phyloP scores from a whole-genome alignment of 2,797 vertebrate genomes.

The Acanthornis magna region DNA sequence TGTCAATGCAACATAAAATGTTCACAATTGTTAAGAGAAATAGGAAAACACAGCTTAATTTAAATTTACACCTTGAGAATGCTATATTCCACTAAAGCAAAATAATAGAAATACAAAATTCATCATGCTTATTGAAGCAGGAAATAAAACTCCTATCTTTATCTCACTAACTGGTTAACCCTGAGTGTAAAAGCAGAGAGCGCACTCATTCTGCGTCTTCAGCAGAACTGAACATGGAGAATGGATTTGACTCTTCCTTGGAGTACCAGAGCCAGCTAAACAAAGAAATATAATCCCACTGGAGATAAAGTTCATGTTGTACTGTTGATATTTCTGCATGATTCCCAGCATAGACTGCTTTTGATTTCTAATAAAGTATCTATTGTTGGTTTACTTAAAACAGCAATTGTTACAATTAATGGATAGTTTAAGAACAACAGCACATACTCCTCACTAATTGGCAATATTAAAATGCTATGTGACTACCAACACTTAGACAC shows the following conservation, averaged over 20 bases:
- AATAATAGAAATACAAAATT: not conserved
- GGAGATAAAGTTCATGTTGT: not conserved
- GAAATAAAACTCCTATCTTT: not conserved
- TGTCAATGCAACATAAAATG: not conserved
- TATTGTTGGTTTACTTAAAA: not conserved
- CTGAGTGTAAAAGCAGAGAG: not conserved
- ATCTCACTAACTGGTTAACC: not conserved
- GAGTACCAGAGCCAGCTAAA: not conserved
- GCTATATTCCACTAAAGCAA: not conserved
- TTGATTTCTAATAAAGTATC: not conserved
- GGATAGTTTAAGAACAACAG: not conserved
- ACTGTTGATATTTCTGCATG: not conserved
- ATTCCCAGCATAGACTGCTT: not conserved
- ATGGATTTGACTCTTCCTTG: not conserved
- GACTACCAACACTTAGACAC: not conserved
- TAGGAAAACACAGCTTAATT: not conserved
- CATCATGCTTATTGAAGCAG: not conserved
- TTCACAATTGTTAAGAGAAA: not conserved
- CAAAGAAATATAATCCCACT: not conserved
- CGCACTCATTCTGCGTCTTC: not conserved
- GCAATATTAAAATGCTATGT: not conserved
- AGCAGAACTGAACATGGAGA: not conserved
- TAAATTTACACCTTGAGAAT: not conserved
- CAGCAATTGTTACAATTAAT: not conserved
- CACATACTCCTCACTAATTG: constrained; percentile 13